Percentiles rank a stretch among this genome's conserved stretches.
Conservation (phyloP, 2,888 invertebrate species). For the Smittia aterrima region DNA sequence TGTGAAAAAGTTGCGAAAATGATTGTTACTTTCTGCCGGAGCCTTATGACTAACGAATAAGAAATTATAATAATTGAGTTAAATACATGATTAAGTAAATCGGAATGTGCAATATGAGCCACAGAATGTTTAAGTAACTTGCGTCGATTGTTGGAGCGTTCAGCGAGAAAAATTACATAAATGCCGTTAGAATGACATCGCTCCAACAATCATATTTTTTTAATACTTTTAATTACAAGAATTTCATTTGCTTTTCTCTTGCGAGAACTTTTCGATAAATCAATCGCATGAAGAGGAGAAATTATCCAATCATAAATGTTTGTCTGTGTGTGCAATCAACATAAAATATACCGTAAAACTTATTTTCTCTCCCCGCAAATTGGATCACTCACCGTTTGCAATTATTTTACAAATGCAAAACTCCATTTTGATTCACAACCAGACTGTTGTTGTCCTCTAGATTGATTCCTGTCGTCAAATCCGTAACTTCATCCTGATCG, state of each 20-base stretch:
- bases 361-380: background rate
- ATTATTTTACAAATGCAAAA: slow-evolving; percentile 44
- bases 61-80: slow-evolving; percentile 3
- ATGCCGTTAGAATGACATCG: background rate
- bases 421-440: slow-evolving; percentile 44
- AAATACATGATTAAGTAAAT: slow-evolving; percentile 8
- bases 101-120: background rate
- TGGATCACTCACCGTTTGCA: slow-evolving; percentile 4
- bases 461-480: slow-evolving; percentile 71
- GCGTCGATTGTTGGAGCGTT: background rate
- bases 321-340: slow-evolving; percentile 13
- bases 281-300: background rate
- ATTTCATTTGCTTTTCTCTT: background rate
- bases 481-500: slow-evolving; percentile 88
- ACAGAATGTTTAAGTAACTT: background rate
- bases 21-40: background rate
- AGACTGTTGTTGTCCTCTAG: slow-evolving; percentile 44
- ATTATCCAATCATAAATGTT: slow-evolving; percentile 5
- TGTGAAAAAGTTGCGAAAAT: too few species aligned
- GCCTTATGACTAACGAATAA: background rate
- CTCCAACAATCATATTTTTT: background rate
- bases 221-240: background rate
- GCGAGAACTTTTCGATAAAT: background rate
- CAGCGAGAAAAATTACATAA: background rate
- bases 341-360: slow-evolving; percentile 9